These are phyloP conservation scores for Tenualosa ilisha DNA, from an alignment of 2,797 vertebrate species.

Conservation along the genomic window DNA sequence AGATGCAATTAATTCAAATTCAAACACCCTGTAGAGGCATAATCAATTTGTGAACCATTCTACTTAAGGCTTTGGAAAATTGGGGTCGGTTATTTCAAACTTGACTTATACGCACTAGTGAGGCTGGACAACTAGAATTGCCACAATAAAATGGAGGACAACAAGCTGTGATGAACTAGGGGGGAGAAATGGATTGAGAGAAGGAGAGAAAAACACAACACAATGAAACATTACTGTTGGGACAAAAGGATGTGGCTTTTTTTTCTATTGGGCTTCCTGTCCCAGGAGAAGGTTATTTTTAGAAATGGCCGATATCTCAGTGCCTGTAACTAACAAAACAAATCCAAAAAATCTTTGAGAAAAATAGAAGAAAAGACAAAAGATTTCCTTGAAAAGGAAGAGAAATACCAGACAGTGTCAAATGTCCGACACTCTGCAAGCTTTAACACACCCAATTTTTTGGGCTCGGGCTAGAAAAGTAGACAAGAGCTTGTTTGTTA, in stretches of 20 bases:
- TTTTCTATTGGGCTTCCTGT: constrained; percentile 29
- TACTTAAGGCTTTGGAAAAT: not conserved
- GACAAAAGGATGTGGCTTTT: constrained; percentile 31
- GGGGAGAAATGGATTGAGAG: constrained; percentile 15
- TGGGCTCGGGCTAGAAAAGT: not conserved
- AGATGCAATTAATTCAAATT: not conserved
- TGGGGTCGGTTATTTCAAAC: not conserved
- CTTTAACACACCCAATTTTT: not conserved
- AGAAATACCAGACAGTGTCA: not conserved
- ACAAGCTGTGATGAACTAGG: constrained; percentile 14
- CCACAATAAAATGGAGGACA: constrained; percentile 23
- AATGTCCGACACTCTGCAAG: not conserved
- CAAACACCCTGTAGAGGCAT: not conserved
- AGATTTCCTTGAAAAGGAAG: constrained; percentile 8
- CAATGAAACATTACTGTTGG: constrained; percentile 41
- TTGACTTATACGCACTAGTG: not conserved
- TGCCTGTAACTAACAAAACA: constrained; percentile 39
- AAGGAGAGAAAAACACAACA: constrained; percentile 19
- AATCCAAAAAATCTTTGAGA: constrained; percentile 30
- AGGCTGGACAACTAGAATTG: not conserved
- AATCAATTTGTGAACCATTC: not conserved
- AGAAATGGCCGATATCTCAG: constrained; percentile 37
- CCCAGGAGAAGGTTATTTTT: constrained; percentile 43
- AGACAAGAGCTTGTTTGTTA: not conserved
- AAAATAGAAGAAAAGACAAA: constrained; percentile 5